A percentile compares a stretch with the other conserved stretches of the same genome.
These are phyloP conservation scores for Lanius collurio DNA, from an alignment of 2,113 vertebrate genomes.

Conservation along the genomic window DNA sequence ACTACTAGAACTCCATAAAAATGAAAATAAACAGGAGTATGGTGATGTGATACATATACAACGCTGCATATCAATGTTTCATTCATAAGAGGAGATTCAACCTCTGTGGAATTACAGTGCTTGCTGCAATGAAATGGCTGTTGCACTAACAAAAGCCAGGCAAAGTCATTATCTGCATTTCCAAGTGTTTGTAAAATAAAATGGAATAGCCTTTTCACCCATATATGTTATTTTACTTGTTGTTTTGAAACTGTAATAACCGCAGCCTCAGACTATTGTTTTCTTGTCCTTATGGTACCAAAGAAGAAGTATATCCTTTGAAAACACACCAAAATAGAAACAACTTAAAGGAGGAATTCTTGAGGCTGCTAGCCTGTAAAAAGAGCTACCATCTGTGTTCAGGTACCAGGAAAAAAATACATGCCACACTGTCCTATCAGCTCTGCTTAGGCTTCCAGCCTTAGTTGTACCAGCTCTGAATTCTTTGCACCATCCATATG, in stretches of 20 bases:
- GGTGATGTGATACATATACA: background rate
- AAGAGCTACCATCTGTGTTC: background rate
- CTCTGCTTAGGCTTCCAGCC: background rate
- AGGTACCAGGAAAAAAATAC: background rate
- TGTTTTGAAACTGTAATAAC: background rate
- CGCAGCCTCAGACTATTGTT: background rate
- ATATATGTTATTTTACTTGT: background rate
- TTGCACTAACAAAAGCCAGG: background rate
- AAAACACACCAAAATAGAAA: constrained; percentile 14
- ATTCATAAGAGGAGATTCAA: background rate
- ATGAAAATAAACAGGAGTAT: background rate
- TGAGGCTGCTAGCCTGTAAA: background rate
- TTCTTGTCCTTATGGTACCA: background rate
- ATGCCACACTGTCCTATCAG: background rate
- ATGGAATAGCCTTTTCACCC: background rate
- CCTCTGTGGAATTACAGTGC: background rate
- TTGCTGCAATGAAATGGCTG: background rate
- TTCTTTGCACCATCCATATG: background rate
- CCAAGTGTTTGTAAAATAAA: background rate
- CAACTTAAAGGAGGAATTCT: background rate
- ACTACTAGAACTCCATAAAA: background rate
- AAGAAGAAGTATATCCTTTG: background rate
- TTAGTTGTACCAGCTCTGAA: background rate
- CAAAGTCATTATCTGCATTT: constrained; percentile 9
- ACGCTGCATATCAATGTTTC: background rate